Evolutionary conservation across 2,113 vertebrate species (phyloP), one percentile per base, ranked within the genome.

Genomic region (Columba livia): DNA sequence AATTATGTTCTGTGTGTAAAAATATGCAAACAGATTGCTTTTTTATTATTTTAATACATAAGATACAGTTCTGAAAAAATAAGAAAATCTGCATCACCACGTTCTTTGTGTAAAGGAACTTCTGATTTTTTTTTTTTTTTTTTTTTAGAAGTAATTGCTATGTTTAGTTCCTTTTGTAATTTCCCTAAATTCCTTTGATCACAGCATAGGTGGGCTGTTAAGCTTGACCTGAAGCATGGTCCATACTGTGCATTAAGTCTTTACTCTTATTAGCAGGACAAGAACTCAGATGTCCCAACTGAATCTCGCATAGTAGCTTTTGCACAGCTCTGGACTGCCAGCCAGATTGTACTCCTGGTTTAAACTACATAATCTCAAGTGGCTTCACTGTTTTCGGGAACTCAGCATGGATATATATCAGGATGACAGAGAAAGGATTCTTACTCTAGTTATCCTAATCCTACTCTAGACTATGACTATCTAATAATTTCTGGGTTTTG

Each of bases 221-320:
- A 38, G 15, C 12, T 58, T 64, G 32, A 10, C 34, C 53, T 29
- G 67, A 34, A 29, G 17, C 18, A 18, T 32, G 14, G 8, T 34
- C 28, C 47, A n/a, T 11, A 13, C 14, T 23, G 16, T 21, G 13
- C 5, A 3, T 47, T 26, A 85, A 61, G 44, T 40, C 15, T 54
- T 50, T 51, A 2, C 9, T 50, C 8, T 57, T 50, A 7, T 12
- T 20, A 26, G 6, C 26, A 6, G 24, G 38, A 60, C 10, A 50
- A 64, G 21, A 50, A 24, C 40, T 81, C 14, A 26, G 14, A 25
- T 0, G 0, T 38, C 12, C 23, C n/a, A 29, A 1, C 13, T 26
- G 15, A 15, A 9, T 69, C 32, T 64, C 28, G 15, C 13, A 12
- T 2, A 9, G 40, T 7, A 70, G 11, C 15, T 32, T 50, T 69